Conservation (phyloP, 2,113 vertebrate genomes). For the Cheilinus undulatus region DNA sequence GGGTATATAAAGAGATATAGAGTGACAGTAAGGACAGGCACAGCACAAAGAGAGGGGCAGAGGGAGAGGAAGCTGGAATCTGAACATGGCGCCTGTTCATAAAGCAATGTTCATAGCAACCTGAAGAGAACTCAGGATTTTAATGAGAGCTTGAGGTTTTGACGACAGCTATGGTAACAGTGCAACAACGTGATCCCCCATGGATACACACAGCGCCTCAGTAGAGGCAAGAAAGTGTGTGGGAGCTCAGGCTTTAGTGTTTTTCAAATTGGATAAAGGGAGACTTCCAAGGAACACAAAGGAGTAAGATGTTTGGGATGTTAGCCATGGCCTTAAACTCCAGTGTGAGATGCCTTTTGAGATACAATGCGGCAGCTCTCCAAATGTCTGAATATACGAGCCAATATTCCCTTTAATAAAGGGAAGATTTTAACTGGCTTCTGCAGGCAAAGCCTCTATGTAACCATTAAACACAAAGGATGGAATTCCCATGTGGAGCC, state of each 20-base stretch:
- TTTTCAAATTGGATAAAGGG: constrained; percentile 66
- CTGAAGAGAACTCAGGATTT: constrained; percentile 61
- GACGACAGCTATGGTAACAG: constrained; percentile 62
- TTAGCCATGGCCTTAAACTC: constrained; percentile 29
- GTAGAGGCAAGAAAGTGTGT: constrained; percentile 37
- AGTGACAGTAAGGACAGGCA: constrained; percentile 9
- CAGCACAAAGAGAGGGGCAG: constrained; percentile 6
- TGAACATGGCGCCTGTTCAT: constrained; percentile 50
- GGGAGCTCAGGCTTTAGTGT: constrained; percentile 29
- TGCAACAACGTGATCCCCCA: constrained; percentile 50
- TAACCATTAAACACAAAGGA: constrained; percentile 73
- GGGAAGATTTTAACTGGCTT: constrained; percentile 64
- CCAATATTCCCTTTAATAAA: constrained; percentile 73
- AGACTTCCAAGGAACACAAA: constrained; percentile 55
- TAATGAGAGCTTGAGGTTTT: constrained; percentile 74
- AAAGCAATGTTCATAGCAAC: constrained; percentile 54
- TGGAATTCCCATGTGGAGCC: constrained; percentile 76
- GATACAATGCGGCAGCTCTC: constrained; percentile 39
- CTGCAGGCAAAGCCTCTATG: constrained; percentile 62
- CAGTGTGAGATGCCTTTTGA: constrained; percentile 39
- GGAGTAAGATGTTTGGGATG: constrained; percentile 49
- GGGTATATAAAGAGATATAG: constrained; percentile 15
- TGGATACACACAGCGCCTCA: constrained; percentile 40
- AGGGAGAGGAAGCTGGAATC: constrained; percentile 26
- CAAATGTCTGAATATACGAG: constrained; percentile 49